phyloP scores from a whole-genome alignment of 2,888 invertebrate genomes.

The Acanthopleura granulata region DNA sequence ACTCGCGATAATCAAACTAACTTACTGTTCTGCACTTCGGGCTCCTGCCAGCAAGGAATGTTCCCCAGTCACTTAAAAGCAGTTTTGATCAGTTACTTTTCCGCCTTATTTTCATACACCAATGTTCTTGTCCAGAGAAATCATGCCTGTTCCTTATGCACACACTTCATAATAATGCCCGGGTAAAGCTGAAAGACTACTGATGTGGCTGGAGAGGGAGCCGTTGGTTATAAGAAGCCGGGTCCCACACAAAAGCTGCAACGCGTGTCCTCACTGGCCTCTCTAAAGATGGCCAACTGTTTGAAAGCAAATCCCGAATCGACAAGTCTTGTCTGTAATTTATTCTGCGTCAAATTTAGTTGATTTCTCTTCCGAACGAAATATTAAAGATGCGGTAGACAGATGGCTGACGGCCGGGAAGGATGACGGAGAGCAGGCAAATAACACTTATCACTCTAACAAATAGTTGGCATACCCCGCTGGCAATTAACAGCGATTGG shows the following conservation, averaged over 20 bases:
- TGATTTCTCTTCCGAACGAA: not conserved
- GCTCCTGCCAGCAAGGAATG: too few relatives aligned
- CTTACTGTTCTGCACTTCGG: too few relatives aligned
- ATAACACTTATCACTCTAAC: slow-evolving; percentile 12
- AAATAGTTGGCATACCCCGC: not conserved
- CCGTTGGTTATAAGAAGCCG: too few relatives aligned
- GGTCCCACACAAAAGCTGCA: not conserved
- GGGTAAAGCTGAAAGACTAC: too few relatives aligned
- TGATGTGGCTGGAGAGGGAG: too few relatives aligned
- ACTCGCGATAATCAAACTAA: too few relatives aligned
- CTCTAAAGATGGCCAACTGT: not conserved
- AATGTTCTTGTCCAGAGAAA: too few relatives aligned
- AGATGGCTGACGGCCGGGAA: slow-evolving; percentile 11
- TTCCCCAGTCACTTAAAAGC: too few relatives aligned
- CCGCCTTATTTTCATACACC: too few relatives aligned
- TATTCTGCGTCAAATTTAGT: not conserved
- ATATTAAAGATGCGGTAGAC: not conserved
- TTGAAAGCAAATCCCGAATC: not conserved
- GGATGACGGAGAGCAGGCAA: slow-evolving; percentile 1
- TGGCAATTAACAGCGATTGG: slow-evolving; percentile 17
- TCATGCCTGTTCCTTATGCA: too few relatives aligned
- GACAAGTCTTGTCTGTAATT: not conserved
- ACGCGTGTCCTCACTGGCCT: not conserved
- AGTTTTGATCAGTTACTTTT: too few relatives aligned
- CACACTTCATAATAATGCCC: too few relatives aligned